Evolutionary conservation across 2,888 invertebrate species (phyloP).

Genomic region (Rotaria magnacalcarata): DNA sequence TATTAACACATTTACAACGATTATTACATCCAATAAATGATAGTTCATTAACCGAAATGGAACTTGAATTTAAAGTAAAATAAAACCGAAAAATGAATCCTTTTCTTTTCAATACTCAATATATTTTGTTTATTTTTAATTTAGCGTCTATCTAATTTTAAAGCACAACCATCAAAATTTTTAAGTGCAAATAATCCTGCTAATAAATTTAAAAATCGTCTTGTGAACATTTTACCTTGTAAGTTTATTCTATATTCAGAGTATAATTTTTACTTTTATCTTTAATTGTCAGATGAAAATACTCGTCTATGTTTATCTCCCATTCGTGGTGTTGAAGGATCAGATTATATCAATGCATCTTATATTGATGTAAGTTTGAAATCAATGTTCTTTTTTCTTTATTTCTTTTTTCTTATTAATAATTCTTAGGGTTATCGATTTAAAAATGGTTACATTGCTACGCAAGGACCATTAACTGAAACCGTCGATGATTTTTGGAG

Average conservation of each 20-base stretch:
- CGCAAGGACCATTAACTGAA: slow-evolving; percentile 87
- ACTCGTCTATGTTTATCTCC: not conserved
- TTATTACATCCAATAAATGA: slow-evolving; percentile 74
- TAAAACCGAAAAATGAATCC: not conserved
- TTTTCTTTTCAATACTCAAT: not conserved
- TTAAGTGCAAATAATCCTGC: slow-evolving; percentile 89
- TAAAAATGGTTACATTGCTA: slow-evolving; percentile 86
- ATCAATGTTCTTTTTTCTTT: not conserved
- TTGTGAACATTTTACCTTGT: slow-evolving; percentile 91
- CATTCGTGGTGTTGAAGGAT: slow-evolving; percentile 61
- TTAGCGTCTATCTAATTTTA: slow-evolving; percentile 68
- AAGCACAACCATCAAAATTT: slow-evolving; percentile 62
- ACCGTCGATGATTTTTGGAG: slow-evolving; percentile 98
- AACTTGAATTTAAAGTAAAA: slow-evolving; percentile 74
- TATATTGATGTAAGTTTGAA: slow-evolving; percentile 71
- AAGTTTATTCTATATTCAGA: slow-evolving; percentile 50
- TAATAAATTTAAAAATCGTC: slow-evolving; percentile 95
- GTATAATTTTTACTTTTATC: not conserved
- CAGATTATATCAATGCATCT: slow-evolving; percentile 97
- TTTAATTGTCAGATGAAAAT: not conserved
- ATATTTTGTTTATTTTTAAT: not conserved
- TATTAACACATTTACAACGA: slow-evolving; percentile 90
- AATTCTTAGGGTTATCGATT: slow-evolving; percentile 60
- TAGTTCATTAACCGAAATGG: slow-evolving; percentile 74
- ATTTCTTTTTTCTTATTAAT: not conserved